These are phyloP conservation scores for Chitala chitala DNA, from an alignment of 2,113 vertebrate genomes.

Conservation along the genomic window DNA sequence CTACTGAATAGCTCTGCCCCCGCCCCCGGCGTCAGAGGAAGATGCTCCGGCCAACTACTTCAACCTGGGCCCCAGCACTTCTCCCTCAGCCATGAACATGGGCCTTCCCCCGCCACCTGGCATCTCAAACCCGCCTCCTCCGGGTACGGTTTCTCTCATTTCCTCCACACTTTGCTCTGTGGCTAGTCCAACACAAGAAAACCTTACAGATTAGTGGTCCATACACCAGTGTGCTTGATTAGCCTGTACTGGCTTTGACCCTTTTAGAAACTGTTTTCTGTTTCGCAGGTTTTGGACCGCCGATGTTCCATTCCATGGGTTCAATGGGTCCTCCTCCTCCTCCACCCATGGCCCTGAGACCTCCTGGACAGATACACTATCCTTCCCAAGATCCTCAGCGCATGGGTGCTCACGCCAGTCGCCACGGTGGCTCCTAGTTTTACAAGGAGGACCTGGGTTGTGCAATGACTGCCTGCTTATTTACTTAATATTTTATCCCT, in stretches of 20 bases:
- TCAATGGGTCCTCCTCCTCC: constrained; percentile 75
- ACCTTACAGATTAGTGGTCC: too few relatives aligned
- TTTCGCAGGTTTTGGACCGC: constrained; percentile 78
- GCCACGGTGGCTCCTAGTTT: constrained; percentile 65
- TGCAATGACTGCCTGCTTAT: not conserved
- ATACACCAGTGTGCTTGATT: too few relatives aligned
- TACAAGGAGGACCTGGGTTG: not conserved
- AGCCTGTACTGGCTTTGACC: too few relatives aligned
- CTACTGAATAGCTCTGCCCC: constrained; percentile 63
- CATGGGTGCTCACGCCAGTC: constrained; percentile 86
- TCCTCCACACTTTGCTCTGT: not conserved
- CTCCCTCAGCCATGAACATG: constrained; percentile 75
- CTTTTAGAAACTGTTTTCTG: not conserved
- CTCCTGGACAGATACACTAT: constrained; percentile 90
- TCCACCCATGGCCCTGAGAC: constrained; percentile 84
- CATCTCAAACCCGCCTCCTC: constrained; percentile 74
- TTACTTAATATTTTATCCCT: not conserved
- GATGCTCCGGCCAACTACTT: constrained; percentile 79
- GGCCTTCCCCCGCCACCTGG: too few relatives aligned
- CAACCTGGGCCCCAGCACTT: constrained; percentile 71
- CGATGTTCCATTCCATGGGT: constrained; percentile 74
- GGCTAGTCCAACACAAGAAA: too few relatives aligned
- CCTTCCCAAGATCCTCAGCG: constrained; percentile 93
- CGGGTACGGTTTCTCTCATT: constrained; percentile 64
- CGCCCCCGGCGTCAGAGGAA: constrained; percentile 76